phyloP scores from a whole-genome alignment of 2,888 invertebrate species.

The Sphaerophoria rueppellii region DNA sequence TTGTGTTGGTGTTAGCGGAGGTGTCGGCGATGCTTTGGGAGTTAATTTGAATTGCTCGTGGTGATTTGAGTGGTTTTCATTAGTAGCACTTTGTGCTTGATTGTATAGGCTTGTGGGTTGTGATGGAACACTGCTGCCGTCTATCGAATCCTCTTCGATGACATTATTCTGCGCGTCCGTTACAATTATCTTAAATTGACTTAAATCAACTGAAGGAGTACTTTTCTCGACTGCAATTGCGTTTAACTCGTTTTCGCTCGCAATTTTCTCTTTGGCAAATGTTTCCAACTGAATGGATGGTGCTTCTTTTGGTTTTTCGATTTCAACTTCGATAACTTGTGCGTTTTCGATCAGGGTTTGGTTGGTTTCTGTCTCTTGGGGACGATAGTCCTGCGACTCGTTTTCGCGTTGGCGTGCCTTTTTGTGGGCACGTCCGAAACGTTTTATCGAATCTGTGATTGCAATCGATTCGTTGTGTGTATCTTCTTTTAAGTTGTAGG shows the following conservation, averaged over 20 bases:
- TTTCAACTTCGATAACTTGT: constrained; percentile 72
- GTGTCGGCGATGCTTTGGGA: constrained; percentile 6
- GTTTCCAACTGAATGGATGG: constrained; percentile 79
- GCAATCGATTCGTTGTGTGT: constrained; percentile 36
- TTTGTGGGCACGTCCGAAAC: constrained; percentile 80
- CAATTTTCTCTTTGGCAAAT: constrained; percentile 77
- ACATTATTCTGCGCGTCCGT: constrained; percentile 81
- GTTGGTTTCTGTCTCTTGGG: background rate
- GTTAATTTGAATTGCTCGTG: constrained; percentile 57
- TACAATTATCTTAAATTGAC: constrained; percentile 80
- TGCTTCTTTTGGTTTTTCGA: constrained; percentile 78
- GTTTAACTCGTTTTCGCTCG: constrained; percentile 5
- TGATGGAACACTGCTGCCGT: constrained; percentile 54
- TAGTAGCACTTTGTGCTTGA: constrained; percentile 36
- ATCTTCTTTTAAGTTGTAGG: constrained; percentile 78
- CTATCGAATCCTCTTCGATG: constrained; percentile 81
- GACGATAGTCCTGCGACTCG: constrained; percentile 10
- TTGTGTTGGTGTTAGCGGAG: constrained; percentile 36
- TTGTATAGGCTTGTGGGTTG: constrained; percentile 23
- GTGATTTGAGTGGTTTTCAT: constrained; percentile 34
- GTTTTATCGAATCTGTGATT: constrained; percentile 80
- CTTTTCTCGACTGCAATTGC: background rate
- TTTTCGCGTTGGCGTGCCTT: constrained; percentile 78
- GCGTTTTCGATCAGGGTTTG: constrained; percentile 55
- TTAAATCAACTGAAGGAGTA: constrained; percentile 28